Base-by-base conservation (phyloP, 2,113 vertebrate species). In the Melanerpes aurifrons region DNA sequence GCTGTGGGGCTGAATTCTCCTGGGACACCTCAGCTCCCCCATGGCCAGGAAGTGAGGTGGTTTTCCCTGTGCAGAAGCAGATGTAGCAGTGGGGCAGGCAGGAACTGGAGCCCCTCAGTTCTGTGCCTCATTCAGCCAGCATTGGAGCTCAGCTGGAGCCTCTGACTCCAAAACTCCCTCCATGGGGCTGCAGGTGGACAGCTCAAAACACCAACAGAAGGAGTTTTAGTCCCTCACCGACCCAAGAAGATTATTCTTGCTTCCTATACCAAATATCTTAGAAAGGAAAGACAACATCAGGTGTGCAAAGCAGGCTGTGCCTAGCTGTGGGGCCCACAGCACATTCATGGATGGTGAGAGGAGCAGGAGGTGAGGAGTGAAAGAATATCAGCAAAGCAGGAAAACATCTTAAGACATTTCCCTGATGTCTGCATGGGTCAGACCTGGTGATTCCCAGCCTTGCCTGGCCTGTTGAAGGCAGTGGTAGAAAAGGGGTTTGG, bases 51-150 rank as follows among this genome's bases (percentile, higher is more conserved):
- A 53, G 66, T 7, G 21, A 64, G 11, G 62, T 2, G 12, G 26
- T 16, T 32, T 66, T 66, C 4, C 56, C 28, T 45, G 40, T 10
- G 10, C 68, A 61, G 43, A 56, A 74, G 24, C 24, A 78, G 54
- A 4, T 2, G 16, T 32, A 57, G 43, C 57, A 66, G 63, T 0
- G 4, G 72, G 71, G 22, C 18, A 12, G 35, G 59, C 45, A 37
- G n/a, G 29, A 47, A 57, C 6, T 2, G 1, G 15, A 82, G n/a
- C 6, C 43, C 43, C 32, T 72, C 1, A 0, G 56, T 2, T 2
- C 73, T 32, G n/a, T 73, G 43, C 43, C 32, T 15, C 29, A 2
- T 10, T 8, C 50, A 53, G 1, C 8, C 12, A 47, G 12, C 28
- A 82, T 43, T 58, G 22, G 3, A 4, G 48, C 13, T 84, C 14